Evolutionary conservation across 2,888 invertebrate species (phyloP).

Genomic region (Beris morrisii): DNA sequence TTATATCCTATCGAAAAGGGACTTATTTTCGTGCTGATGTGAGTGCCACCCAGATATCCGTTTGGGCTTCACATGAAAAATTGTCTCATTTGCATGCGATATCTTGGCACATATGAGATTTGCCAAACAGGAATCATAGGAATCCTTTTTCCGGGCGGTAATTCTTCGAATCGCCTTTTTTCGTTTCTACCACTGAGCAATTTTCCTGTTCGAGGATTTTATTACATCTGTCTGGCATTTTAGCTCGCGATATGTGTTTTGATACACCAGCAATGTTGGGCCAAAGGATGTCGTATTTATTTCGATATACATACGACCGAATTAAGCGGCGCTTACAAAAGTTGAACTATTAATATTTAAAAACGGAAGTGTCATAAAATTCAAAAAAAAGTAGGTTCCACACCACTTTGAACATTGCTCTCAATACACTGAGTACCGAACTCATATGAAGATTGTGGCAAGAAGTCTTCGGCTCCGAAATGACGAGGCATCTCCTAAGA

Average conservation of each 20-base stretch:
- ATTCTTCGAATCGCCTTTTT: not conserved
- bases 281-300: too few relatives aligned
- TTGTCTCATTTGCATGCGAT: constrained; percentile 30
- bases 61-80: constrained; percentile 16
- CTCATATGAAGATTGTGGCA: too few relatives aligned
- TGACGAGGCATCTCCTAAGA: too few relatives aligned
- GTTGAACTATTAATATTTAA: too few relatives aligned
- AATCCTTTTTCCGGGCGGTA: not conserved
- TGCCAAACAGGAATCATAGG: not conserved
- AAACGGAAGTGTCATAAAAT: too few relatives aligned
- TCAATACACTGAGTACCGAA: too few relatives aligned
- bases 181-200: not conserved
- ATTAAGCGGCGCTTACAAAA: too few relatives aligned
- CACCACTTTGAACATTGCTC: too few relatives aligned
- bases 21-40: constrained; percentile 9
- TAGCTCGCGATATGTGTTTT: not conserved
- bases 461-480: too few relatives aligned
- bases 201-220: constrained; percentile 4
- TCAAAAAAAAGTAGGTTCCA: too few relatives aligned
- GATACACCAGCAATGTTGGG: too few relatives aligned
- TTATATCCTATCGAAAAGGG: constrained; percentile 23
- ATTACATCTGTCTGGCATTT: constrained; percentile 3
- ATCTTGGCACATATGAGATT: constrained; percentile 23
- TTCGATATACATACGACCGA: too few relatives aligned
- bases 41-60: constrained; percentile 1